phyloP scores from a whole-genome alignment of 2,797 vertebrate genomes.

The Columba guinea region DNA sequence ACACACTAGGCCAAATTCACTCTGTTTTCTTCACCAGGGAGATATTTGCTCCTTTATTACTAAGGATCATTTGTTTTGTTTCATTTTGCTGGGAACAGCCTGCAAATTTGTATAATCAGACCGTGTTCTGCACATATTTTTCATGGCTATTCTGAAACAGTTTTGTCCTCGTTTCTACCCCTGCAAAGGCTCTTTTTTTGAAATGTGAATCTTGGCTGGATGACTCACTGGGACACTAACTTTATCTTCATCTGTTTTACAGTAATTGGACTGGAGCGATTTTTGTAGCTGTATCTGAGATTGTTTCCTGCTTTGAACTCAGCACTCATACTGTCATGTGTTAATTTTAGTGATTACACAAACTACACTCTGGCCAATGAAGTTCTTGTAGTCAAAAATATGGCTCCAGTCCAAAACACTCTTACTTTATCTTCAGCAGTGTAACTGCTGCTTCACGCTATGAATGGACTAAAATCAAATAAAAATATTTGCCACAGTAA shows the following conservation, averaged over 20 bases:
- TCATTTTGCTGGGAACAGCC: constrained; percentile 51
- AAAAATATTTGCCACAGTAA: not conserved
- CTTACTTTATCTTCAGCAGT: not conserved
- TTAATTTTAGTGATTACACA: constrained; percentile 50
- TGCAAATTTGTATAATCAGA: constrained; percentile 41
- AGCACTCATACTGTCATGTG: constrained; percentile 20
- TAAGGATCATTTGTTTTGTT: constrained; percentile 40
- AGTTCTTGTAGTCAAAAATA: constrained; percentile 58
- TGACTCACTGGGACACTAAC: constrained; percentile 63
- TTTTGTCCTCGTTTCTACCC: constrained; percentile 59
- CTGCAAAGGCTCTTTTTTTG: constrained; percentile 31
- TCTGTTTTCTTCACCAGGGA: constrained; percentile 42
- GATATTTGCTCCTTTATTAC: constrained; percentile 11
- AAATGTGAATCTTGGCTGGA: constrained; percentile 49
- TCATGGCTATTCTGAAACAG: constrained; percentile 58
- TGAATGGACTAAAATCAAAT: constrained; percentile 49
- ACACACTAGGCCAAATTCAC: constrained; percentile 4
- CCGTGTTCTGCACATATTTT: constrained; percentile 49
- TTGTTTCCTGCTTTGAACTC: constrained; percentile 57
- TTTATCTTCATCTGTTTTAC: constrained; percentile 73
- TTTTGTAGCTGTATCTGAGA: constrained; percentile 39
- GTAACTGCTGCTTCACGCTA: constrained; percentile 21
- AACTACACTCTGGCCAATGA: constrained; percentile 34
- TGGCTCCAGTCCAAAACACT: constrained; percentile 32
- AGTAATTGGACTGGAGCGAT: constrained; percentile 60